Evolutionary conservation across 2,113 vertebrate species (phyloP), one percentile per base, ranked within the genome.

Genomic region (Stigmatopora argus): DNA sequence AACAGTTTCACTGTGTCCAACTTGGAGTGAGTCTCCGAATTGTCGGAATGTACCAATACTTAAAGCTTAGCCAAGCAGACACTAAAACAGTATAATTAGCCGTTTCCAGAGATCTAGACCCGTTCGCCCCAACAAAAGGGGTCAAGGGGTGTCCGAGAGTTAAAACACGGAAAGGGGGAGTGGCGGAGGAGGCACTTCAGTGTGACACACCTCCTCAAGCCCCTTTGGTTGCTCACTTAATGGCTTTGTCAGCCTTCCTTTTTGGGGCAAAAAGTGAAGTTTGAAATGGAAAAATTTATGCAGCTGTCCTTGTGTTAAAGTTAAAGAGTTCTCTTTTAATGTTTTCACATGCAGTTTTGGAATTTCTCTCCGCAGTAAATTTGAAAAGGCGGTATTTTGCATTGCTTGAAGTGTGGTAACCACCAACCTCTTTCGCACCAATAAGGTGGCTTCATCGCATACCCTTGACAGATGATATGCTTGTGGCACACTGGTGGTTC

Each of bases 51-150:
- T 78, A 73, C 67, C 60, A 70, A 67, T 74, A 77, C 78, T 85
- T 62, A 79, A 77, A 68, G 77, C 67, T 82, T 78, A 79, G 77
- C 61, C 78, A 81, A 80, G 85, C 82, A 80, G 86, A 85, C 62
- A 57, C 72, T 87, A 83, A 86, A 83, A 78, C 75, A 84, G 83
- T 81, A 78, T 87, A 90, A 90, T 90, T 90, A 89, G 86, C 87
- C 78, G 52, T 59, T 78, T 86, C 74, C 73, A 84, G 77, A 74
- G 73, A 77, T 70, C 70, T 62, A 78, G 71, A 80, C 78, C 73
- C 61, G 72, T 80, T 83, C 48, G 56, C 67, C 59, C 68, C 70
- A 82, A 89, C 85, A 90, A 83, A 61, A 88, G 73, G 66, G 88
- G 83, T 88, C 86, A 87, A 41, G 65, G 70, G 69, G 78, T 77